Conservation (phyloP, 1,140 invertebrate genomes). For the Lordiphosa clarofinis region DNA sequence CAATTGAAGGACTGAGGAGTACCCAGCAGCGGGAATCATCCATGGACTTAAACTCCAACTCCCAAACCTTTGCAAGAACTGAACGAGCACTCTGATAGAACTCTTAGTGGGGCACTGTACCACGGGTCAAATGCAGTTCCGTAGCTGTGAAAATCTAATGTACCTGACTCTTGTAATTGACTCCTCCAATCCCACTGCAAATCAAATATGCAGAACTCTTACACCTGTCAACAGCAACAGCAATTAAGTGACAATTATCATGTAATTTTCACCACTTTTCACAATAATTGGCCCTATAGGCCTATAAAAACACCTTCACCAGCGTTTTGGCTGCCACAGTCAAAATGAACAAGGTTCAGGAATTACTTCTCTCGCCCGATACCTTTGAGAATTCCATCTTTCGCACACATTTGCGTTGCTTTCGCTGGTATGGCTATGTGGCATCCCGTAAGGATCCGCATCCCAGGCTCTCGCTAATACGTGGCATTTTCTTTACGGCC, state of each 20-base stretch:
- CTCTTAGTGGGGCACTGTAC: no score
- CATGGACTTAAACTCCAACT: no score
- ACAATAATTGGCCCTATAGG: constrained; percentile 19
- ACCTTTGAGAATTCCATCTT: constrained; percentile 45
- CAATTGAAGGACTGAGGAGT: no score
- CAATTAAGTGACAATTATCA: constrained; percentile 53
- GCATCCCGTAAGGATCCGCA: constrained; percentile 34
- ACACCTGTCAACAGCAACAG: constrained; percentile 35
- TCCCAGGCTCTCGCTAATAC: constrained; percentile 32
- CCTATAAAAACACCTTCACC: constrained; percentile 37
- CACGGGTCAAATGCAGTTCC: no score
- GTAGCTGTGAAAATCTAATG: no score
- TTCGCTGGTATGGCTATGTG: constrained; percentile 60
- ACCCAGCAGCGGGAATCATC: no score
- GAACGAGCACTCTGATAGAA: no score
- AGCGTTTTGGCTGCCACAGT: neutral
- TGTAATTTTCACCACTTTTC: constrained; percentile 44
- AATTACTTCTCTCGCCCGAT: constrained; percentile 34
- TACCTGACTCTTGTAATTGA: no score
- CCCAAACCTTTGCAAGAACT: no score
- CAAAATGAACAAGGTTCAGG: constrained; percentile 45
- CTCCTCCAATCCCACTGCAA: neutral
- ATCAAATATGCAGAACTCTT: constrained; percentile 34
- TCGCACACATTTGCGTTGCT: constrained; percentile 40
- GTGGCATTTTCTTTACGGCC: constrained; percentile 58